These are phyloP conservation scores for Sterna hirundo DNA, from an alignment of 2,113 vertebrate genomes.

Conservation along the genomic window DNA sequence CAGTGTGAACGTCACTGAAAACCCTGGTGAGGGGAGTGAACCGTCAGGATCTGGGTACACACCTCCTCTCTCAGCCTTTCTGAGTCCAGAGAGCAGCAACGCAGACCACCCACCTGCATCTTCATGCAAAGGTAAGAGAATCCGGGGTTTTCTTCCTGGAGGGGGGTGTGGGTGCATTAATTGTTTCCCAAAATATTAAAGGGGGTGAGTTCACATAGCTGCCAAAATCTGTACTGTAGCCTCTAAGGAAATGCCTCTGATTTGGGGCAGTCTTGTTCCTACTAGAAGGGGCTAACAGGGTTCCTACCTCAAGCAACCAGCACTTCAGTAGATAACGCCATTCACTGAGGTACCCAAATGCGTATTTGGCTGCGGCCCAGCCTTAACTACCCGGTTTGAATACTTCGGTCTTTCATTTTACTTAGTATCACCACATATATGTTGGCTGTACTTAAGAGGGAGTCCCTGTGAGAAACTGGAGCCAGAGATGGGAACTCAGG, in stretches of 20 bases:
- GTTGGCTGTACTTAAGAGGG: background rate
- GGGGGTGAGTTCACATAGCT: background rate
- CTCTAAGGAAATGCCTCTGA: background rate
- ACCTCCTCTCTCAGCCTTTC: background rate
- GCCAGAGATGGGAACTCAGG: background rate
- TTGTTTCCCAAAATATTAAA: background rate
- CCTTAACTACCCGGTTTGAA: background rate
- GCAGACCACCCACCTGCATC: background rate
- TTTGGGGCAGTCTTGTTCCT: background rate
- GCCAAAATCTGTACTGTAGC: background rate
- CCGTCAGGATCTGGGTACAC: rapidly evolving
- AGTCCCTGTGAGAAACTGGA: background rate
- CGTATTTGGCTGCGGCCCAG: background rate
- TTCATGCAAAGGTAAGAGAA: background rate
- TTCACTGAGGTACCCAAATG: background rate
- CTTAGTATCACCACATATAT: background rate
- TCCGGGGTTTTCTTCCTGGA: background rate
- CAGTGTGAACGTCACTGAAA: rapidly evolving
- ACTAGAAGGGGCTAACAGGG: background rate
- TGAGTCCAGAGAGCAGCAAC: background rate
- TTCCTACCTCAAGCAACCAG: background rate
- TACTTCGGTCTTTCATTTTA: background rate
- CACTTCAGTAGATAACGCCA: background rate
- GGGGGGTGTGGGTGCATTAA: background rate
- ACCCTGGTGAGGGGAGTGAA: rapidly evolving